Percentiles rank a stretch among this genome's conserved stretches.
These are phyloP conservation scores for Bombus superbus DNA, from an alignment of 1,140 invertebrate species.

Conservation along the genomic window DNA sequence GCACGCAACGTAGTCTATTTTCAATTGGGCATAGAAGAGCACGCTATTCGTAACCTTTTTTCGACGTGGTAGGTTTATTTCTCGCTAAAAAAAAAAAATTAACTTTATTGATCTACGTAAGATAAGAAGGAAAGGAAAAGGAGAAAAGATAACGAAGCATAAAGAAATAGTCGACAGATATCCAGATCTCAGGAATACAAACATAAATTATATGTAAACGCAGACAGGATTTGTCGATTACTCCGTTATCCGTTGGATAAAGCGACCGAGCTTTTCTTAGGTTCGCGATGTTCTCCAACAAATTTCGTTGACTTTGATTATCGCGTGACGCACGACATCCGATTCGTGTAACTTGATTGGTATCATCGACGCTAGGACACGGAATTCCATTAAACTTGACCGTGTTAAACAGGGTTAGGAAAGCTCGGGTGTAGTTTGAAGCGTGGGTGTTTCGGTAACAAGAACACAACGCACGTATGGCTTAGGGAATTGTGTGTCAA, in stretches of 20 bases:
- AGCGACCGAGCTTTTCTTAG: neutral
- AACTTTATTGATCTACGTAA: neutral
- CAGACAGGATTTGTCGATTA: neutral
- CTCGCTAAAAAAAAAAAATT: no score
- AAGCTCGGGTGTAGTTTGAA: neutral
- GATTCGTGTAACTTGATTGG: conserved; percentile 1
- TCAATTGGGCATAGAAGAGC: no score
- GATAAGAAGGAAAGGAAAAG: neutral
- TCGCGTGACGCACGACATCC: conserved; percentile 14
- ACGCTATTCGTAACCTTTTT: neutral
- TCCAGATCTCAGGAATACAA: no score
- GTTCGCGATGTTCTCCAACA: neutral
- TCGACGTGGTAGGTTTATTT: neutral
- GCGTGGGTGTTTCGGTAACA: conserved; percentile 9
- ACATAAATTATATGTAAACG: no score
- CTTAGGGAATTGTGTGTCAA: conserved; percentile 29
- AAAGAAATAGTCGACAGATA: no score
- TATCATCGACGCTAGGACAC: conserved; percentile 1
- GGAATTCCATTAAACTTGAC: conserved; percentile 42
- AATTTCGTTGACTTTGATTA: neutral
- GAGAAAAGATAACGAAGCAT: neutral
- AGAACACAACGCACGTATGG: conserved; percentile 7
- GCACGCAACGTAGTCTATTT: neutral
- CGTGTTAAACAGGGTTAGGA: conserved; percentile 32
- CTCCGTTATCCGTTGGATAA: neutral